Evolutionary conservation across 2,888 invertebrate genomes (phyloP).

Genomic region (Noctua janthe): DNA sequence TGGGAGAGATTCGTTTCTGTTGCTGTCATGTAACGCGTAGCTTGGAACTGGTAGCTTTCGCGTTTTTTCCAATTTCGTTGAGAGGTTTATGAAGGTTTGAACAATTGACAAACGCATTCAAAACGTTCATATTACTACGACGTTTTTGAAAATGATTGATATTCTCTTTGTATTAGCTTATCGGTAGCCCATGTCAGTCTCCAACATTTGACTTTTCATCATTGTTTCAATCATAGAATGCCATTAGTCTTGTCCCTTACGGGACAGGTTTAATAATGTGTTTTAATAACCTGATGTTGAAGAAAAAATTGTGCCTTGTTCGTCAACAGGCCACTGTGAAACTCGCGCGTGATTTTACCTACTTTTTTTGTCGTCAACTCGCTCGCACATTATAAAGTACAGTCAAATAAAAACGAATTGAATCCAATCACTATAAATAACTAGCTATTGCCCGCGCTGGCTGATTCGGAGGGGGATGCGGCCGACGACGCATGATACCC

Average conservation of each 20-base stretch:
- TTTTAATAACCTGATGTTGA: background rate
- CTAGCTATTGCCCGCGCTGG: too few species aligned
- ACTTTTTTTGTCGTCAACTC: too few species aligned
- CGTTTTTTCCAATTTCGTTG: constrained; percentile 1
- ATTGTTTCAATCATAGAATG: background rate
- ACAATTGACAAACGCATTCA: background rate
- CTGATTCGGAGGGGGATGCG: too few species aligned
- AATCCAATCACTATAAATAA: too few species aligned
- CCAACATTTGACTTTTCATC: background rate
- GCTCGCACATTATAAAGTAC: too few species aligned
- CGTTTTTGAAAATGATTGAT: background rate
- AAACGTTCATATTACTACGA: background rate
- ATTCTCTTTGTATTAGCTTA: background rate
- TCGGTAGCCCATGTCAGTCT: too few species aligned
- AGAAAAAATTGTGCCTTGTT: background rate
- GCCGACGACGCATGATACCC: too few species aligned
- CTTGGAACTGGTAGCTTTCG: constrained; percentile 8
- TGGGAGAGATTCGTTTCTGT: constrained; percentile 5
- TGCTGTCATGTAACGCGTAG: constrained; percentile 2
- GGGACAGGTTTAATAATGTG: background rate
- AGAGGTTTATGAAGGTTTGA: background rate
- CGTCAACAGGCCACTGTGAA: too few species aligned
- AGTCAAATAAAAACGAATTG: too few species aligned
- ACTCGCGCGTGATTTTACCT: too few species aligned
- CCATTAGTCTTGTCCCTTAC: too few species aligned